Evolutionary conservation across 2,797 vertebrate genomes (phyloP), one percentile per base, ranked within the genome.

Genomic region (Pempheris klunzingeri): DNA sequence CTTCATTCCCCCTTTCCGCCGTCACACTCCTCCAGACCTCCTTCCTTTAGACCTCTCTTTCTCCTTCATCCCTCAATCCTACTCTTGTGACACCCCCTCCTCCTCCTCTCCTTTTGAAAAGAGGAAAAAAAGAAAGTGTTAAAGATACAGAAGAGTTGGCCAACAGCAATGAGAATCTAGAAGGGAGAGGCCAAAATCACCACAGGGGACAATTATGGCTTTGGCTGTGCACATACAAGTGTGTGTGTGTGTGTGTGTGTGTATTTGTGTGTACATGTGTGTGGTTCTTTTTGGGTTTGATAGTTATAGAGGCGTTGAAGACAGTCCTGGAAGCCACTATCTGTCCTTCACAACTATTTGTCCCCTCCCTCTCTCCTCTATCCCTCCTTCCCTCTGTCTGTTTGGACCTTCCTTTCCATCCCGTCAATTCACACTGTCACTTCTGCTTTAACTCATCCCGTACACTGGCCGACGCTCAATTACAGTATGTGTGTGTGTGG

Each of bases 151-250:
- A 83, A 64, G 87, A 88, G 88, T 92, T 87, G 87, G 88, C 92
- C 86, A 83, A 89, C 81, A 89, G 89, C 85, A 80, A 90, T 79
- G 87, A 88, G 87, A 88, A 87, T 82, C 82, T 76, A 77, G 74
- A 80, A 88, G 83, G 86, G 88, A 87, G 87, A 89, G 84, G 90
- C 90, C 89, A 89, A 88, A 90, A 85, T 93, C 90, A 92, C 90
- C 88, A 89, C 90, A 91, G 90, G 90, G 90, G 89, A 88, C 91
- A 92, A 93, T 92, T 91, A 91, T 92, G 87, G 88, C 83, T 87
- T 77, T 70, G 57, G 79, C 41, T 89, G 84, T 86, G 76, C 81
- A 87, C 83, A 81, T 82, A 75, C 59, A 78, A 70, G 67, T 69
- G 50, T 75, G 59, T 72, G 64, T 81, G 26, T 83, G 46, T 78